phyloP scores from a whole-genome alignment of 2,888 invertebrate species.

The Ophraella communa region DNA sequence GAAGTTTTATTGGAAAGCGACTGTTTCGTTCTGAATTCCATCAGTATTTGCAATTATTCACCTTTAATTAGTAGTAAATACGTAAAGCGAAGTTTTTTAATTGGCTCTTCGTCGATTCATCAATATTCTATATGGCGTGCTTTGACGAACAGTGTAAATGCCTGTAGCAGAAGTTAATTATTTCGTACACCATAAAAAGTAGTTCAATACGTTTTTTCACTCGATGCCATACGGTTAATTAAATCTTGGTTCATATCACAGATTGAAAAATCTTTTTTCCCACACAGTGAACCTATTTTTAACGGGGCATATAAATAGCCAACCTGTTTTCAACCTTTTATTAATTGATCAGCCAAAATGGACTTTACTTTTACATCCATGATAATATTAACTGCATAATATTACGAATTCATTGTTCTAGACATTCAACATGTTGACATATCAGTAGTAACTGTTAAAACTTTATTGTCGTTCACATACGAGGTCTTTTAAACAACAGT shows the following conservation, averaged over 20 bases:
- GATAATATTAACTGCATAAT: slow-evolving; percentile 19
- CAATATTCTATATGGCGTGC: slow-evolving; percentile 34
- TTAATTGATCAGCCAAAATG: slow-evolving; percentile 25
- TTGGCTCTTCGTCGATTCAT: slow-evolving; percentile 35
- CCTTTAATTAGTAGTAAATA: slow-evolving; percentile 35
- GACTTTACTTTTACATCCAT: slow-evolving; percentile 18
- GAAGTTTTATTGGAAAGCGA: slow-evolving; percentile 26
- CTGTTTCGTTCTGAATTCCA: slow-evolving; percentile 24
- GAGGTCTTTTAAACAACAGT: not conserved
- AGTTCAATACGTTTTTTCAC: slow-evolving; percentile 36
- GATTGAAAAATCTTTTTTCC: slow-evolving; percentile 40
- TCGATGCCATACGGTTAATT: slow-evolving; percentile 36
- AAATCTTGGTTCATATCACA: slow-evolving; percentile 36
- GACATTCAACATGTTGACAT: not conserved
- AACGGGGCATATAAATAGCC: slow-evolving; percentile 33
- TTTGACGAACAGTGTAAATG: slow-evolving; percentile 29
- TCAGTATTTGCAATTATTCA: slow-evolving; percentile 29
- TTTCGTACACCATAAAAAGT: slow-evolving; percentile 39
- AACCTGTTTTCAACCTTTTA: slow-evolving; percentile 33
- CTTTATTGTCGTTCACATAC: not conserved
- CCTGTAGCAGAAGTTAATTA: slow-evolving; percentile 38
- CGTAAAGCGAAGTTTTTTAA: slow-evolving; percentile 37
- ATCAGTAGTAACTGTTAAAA: not conserved
- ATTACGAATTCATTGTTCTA: slow-evolving; percentile 20
- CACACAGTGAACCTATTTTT: slow-evolving; percentile 36